phyloP scores from a whole-genome alignment of 2,113 vertebrate species.

The Planiliza haematocheilus region DNA sequence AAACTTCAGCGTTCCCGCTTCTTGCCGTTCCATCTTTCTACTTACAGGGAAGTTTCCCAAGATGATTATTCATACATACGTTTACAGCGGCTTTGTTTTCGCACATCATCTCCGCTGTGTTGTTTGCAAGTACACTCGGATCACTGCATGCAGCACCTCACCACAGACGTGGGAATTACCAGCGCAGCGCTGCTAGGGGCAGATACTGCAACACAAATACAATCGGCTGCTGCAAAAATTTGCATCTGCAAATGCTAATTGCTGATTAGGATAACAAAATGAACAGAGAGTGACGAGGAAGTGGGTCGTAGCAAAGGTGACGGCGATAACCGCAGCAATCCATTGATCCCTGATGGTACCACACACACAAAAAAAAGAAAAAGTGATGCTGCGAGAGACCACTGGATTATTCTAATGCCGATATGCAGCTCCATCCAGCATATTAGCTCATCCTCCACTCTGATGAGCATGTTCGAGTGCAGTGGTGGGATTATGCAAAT shows the following conservation, averaged over 20 bases:
- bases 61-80: slow-evolving; percentile 31
- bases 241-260: slow-evolving; percentile 57
- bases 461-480: slow-evolving; percentile 73
- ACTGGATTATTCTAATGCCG: slow-evolving; percentile 75
- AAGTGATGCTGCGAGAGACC: slow-evolving; percentile 40
- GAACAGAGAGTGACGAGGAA: slow-evolving; percentile 29
- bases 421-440: slow-evolving; percentile 57
- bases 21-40: slow-evolving; percentile 9
- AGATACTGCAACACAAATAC: slow-evolving; percentile 56
- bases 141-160: slow-evolving; percentile 10
- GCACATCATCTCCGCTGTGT: slow-evolving; percentile 45
- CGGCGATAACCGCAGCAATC: slow-evolving; percentile 23
- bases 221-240: slow-evolving; percentile 47
- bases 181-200: slow-evolving; percentile 18
- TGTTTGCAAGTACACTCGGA: slow-evolving; percentile 30
- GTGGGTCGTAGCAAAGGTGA: slow-evolving; percentile 17
- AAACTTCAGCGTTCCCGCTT: slow-evolving; percentile 23
- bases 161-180: slow-evolving; percentile 24
- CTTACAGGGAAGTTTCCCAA: slow-evolving; percentile 5
- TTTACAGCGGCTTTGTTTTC: slow-evolving; percentile 50
- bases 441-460: slow-evolving; percentile 75
- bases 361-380: slow-evolving; percentile 50
- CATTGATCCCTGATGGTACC: slow-evolving; percentile 53
- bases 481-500: slow-evolving; percentile 83
- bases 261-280: slow-evolving; percentile 56